Percentiles rank a stretch among this genome's conserved stretches.
These are phyloP conservation scores for Hippolais icterina DNA, from an alignment of 2,113 vertebrate species.

Conservation along the genomic window DNA sequence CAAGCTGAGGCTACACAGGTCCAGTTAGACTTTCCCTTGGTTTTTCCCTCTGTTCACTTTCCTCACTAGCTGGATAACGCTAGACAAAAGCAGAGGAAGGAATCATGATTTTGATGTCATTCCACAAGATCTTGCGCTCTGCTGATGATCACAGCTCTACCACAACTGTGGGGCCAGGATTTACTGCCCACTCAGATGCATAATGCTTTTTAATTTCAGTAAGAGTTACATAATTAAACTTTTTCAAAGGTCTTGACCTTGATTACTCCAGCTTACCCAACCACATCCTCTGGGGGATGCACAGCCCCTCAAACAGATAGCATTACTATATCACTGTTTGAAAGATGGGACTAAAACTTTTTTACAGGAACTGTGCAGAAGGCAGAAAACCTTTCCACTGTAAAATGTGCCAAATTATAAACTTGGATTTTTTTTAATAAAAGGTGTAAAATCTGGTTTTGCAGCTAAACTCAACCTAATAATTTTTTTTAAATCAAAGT, in stretches of 20 bases:
- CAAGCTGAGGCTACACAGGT: rapidly evolving
- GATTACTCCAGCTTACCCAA: neutral
- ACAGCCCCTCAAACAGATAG: neutral
- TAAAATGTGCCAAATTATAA: neutral
- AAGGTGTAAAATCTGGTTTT: neutral
- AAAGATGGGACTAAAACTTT: neutral
- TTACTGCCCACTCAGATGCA: neutral
- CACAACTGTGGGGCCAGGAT: neutral
- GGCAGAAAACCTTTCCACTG: neutral
- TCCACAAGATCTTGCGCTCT: neutral
- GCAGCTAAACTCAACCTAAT: neutral
- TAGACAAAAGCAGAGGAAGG: neutral
- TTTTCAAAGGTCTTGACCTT: neutral
- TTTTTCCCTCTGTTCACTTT: neutral
- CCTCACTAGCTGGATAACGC: neutral
- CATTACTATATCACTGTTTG: neutral
- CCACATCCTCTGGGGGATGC: neutral
- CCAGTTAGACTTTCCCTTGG: neutral
- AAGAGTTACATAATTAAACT: neutral
- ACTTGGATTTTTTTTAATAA: neutral
- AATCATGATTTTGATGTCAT: neutral
- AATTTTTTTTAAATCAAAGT: neutral
- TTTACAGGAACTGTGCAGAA: neutral
- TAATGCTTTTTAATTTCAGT: neutral
- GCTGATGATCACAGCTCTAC: neutral